Percentiles rank a stretch among this genome's conserved stretches.
Evolutionary conservation across 2,888 invertebrate species (phyloP).

Genomic region (Deilephila porcellus): DNA sequence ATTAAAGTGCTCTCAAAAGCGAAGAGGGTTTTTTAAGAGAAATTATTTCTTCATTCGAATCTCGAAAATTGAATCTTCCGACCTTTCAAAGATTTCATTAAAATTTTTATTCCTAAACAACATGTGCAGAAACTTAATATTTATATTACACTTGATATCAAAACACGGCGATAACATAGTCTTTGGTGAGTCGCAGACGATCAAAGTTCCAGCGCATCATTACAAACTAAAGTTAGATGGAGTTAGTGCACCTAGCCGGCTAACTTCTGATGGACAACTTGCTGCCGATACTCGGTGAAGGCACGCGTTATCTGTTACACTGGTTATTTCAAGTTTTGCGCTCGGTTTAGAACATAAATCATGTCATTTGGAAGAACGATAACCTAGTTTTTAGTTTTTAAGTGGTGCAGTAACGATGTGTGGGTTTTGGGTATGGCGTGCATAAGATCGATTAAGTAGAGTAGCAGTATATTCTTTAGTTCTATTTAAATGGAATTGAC

Average conservation of each 20-base stretch:
- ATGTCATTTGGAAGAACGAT: background rate
- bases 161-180: background rate
- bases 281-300: conserved; percentile 1
- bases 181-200: background rate
- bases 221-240: conserved; percentile 29
- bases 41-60: no score
- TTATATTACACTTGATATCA: background rate
- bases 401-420: background rate
- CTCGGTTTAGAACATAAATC: conserved; percentile 10
- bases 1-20: no score
- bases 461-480: no score
- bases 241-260: conserved; percentile 29
- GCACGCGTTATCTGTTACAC: conserved; percentile 1
- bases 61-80: no score
- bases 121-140: background rate
- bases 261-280: conserved; percentile 29
- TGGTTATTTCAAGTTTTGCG: conserved; percentile 9
- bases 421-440: no score
- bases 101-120: background rate
- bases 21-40: no score
- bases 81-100: background rate
- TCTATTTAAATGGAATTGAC: no score
- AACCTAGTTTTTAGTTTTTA: background rate
- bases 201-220: conserved; percentile 9
- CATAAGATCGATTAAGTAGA: no score